These are phyloP conservation scores for Pinna nobilis DNA, from an alignment of 1,140 invertebrate species.

Conservation along the genomic window DNA sequence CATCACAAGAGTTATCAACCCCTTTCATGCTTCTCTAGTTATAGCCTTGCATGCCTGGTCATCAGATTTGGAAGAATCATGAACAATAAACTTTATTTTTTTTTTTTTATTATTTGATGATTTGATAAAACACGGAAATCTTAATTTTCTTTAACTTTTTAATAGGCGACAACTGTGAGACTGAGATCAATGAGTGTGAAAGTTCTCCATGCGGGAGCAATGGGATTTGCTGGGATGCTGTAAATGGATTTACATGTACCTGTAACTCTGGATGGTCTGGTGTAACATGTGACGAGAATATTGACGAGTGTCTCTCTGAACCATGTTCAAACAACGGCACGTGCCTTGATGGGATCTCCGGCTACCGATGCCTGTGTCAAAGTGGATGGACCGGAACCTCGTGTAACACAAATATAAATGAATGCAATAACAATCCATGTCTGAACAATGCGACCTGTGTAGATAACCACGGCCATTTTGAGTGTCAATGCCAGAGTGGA, in stretches of 20 bases:
- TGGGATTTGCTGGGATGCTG: background rate
- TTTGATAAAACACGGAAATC: no score
- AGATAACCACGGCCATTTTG: slow-evolving; percentile 47
- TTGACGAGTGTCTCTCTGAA: slow-evolving; percentile 76
- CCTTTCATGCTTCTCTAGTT: no score
- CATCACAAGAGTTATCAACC: no score
- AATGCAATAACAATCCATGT: slow-evolving; percentile 42
- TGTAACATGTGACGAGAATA: slow-evolving; percentile 92
- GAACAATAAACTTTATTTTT: no score
- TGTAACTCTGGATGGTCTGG: slow-evolving; percentile 94
- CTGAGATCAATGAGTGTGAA: slow-evolving; percentile 7
- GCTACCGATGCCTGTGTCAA: slow-evolving; percentile 49
- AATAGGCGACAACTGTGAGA: no score
- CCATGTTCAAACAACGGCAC: slow-evolving; percentile 72
- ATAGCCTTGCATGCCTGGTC: no score
- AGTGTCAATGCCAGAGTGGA: slow-evolving; percentile 49
- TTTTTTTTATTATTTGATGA: no score
- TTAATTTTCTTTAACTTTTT: no score
- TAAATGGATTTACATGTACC: slow-evolving; percentile 82
- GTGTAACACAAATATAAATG: slow-evolving; percentile 51
- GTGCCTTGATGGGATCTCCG: slow-evolving; percentile 41
- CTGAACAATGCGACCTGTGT: slow-evolving; percentile 31
- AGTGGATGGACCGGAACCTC: slow-evolving; percentile 47
- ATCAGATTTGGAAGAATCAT: no score
- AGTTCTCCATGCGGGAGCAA: slow-evolving; percentile 6